Evolutionary conservation across 2,113 vertebrate genomes (phyloP).

Genomic region (Sander vitreus): DNA sequence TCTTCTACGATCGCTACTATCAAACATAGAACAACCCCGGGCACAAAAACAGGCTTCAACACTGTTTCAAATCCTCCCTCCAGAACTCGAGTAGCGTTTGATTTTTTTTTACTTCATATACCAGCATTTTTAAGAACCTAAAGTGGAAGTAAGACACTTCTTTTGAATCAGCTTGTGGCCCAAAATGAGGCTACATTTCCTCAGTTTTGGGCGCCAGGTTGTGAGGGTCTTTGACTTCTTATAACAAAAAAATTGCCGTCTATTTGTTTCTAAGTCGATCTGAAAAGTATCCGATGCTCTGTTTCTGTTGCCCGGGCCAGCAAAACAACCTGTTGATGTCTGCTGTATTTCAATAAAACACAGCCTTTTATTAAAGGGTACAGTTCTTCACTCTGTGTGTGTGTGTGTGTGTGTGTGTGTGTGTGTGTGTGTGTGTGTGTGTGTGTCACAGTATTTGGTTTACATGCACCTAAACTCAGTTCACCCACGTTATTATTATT

Average conservation of each 20-base stretch:
- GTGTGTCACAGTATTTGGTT: too few species aligned
- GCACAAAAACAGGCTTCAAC: conserved; percentile 53
- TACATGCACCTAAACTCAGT: too few species aligned
- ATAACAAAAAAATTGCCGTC: conserved; percentile 36
- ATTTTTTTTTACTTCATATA: conserved; percentile 41
- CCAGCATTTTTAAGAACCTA: conserved; percentile 59
- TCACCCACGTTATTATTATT: too few species aligned
- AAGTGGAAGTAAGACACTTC: conserved; percentile 18
- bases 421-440: too few species aligned
- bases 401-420: neutral
- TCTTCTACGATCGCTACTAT: conserved; percentile 76
- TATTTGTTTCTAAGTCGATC: conserved; percentile 40
- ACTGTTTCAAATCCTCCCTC: conserved; percentile 33
- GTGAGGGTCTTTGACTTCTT: conserved; percentile 22
- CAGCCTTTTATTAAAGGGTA: conserved; percentile 81
- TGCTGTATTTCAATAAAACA: conserved; percentile 96
- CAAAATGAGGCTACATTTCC: conserved; percentile 1
- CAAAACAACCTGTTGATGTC: conserved; percentile 89
- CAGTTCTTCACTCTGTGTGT: conserved; percentile 42
- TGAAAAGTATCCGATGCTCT: conserved; percentile 44
- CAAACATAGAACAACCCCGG: conserved; percentile 62
- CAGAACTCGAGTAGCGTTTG: conserved; percentile 28
- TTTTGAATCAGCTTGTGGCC: neutral
- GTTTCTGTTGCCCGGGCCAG: conserved; percentile 67
- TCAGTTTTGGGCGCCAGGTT: neutral